Conservation (phyloP, 2,888 invertebrate species). For the Merodon equestris region DNA sequence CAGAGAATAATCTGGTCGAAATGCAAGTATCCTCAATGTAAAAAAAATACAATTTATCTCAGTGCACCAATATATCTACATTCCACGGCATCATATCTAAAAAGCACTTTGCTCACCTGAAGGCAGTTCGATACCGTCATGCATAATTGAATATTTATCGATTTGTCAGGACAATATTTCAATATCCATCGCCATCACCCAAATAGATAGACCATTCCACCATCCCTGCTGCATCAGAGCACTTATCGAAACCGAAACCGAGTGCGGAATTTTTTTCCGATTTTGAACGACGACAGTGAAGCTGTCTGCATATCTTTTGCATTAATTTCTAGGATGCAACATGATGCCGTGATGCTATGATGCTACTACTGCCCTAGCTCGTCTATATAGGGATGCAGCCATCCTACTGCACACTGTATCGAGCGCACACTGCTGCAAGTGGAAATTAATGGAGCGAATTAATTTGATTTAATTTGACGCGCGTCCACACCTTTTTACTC, state of each 20-base stretch:
- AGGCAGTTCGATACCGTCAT: constrained; percentile 7
- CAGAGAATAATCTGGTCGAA: too few relatives aligned
- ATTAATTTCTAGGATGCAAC: constrained; percentile 47
- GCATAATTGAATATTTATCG: constrained; percentile 55
- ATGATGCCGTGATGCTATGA: constrained; percentile 23
- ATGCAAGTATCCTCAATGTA: too few relatives aligned
- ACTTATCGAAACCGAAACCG: constrained; percentile 6
- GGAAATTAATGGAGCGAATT: constrained; percentile 56
- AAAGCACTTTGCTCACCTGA: too few relatives aligned
- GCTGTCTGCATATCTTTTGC: constrained; percentile 14
- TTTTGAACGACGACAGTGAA: constrained; percentile 9
- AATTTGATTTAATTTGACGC: constrained; percentile 62
- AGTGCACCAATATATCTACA: too few relatives aligned
- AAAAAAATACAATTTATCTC: too few relatives aligned
- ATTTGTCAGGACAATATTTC: constrained; percentile 24
- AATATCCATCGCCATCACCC: constrained; percentile 23
- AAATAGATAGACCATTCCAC: too few relatives aligned
- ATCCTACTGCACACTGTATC: neutral
- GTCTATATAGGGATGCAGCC: neutral
- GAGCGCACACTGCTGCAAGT: constrained; percentile 39
- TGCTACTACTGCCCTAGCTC: neutral
- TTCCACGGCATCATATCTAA: too few relatives aligned
- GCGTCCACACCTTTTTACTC: constrained; percentile 45
- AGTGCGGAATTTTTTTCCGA: too few relatives aligned
- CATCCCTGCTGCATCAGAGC: too few relatives aligned